Evolutionary conservation across 2,888 invertebrate genomes (phyloP), one percentile per base, ranked within the genome.

Genomic region (Papilio gigon): DNA sequence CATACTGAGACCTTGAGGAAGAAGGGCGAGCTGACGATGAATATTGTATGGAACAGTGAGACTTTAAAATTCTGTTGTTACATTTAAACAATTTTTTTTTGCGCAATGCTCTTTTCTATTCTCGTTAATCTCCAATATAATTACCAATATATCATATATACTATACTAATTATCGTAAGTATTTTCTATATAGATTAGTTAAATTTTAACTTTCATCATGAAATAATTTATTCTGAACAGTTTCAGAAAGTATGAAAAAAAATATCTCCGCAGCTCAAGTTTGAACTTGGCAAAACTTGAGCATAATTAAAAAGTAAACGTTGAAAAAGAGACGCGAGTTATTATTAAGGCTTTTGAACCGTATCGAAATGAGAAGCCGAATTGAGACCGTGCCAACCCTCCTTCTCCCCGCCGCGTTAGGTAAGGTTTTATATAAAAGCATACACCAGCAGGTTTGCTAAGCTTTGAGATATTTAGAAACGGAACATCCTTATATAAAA

Each of bases 341-440:
- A 56, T 65, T 69, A 65, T 69, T 65, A 53, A 60, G 60, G 4
- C 65, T 61, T 65, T 69, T 69, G 53, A 65, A 69, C 14, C 40
- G 22, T 60, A 61, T 56, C 60, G 30, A 25, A 33, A 65, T 17
- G 33, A 37, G 50, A 61, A 53, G 30, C 56, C 42, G 42, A 66
- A 59, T 56, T 59, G 42, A 33, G 53, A 53, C 37, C 35, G 64
- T 33, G 37, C 64, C 50, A 64, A 44, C 62, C 6, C 25, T 40
- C n/a, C 22, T 12, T 25, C 50, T 12, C 12, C 25, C 50, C 6
- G 14, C 27, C 25, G 25, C 22, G 25, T 60, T 60, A 35, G 5
- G 4, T 33, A 20, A 35, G 6, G 4, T 59, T 59, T 35, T 37
- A 35, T 33, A 33, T 11, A 35, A 35, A 35, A 33, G 25, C 22